Conservation (phyloP, 2,113 vertebrate genomes). For the Lampris megalopsis region DNA sequence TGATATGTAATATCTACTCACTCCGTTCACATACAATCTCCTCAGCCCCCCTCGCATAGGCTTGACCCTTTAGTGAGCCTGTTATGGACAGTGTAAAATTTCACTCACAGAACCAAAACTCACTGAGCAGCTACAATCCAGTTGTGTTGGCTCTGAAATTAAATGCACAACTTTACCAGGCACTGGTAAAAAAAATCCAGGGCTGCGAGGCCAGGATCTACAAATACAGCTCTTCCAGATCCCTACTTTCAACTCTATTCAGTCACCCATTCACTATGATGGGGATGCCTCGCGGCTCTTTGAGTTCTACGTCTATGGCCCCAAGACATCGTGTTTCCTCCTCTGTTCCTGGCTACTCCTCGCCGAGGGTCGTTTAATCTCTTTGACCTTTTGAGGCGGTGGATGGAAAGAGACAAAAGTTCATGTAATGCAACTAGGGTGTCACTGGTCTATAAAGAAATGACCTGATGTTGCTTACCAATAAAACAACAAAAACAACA, state of each 20-base stretch:
- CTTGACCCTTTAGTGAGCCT: constrained; percentile 16
- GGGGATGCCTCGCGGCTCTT: constrained; percentile 5
- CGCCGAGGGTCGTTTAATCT: constrained; percentile 28
- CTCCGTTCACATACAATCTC: constrained; percentile 1
- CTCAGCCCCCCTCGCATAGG: background rate
- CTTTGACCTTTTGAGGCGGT: constrained; percentile 47
- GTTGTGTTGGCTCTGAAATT: background rate
- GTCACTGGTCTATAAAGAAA: constrained; percentile 52
- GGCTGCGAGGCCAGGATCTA: background rate
- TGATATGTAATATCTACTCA: constrained; percentile 28
- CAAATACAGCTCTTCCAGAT: background rate
- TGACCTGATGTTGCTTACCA: background rate
- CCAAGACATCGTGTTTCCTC: constrained; percentile 29
- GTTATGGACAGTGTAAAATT: constrained; percentile 20
- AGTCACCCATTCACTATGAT: background rate
- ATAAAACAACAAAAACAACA: constrained; percentile 6
- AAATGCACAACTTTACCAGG: background rate
- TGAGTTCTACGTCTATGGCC: constrained; percentile 20
- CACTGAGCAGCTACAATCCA: constrained; percentile 22
- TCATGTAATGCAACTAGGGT: constrained; percentile 20
- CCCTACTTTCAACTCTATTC: background rate
- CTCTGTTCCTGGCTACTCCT: background rate
- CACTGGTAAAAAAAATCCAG: background rate
- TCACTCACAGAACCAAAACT: constrained; percentile 42
- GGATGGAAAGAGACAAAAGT: constrained; percentile 44